Conservation (phyloP, 2,888 invertebrate species). For the Aporophyla nigra region DNA sequence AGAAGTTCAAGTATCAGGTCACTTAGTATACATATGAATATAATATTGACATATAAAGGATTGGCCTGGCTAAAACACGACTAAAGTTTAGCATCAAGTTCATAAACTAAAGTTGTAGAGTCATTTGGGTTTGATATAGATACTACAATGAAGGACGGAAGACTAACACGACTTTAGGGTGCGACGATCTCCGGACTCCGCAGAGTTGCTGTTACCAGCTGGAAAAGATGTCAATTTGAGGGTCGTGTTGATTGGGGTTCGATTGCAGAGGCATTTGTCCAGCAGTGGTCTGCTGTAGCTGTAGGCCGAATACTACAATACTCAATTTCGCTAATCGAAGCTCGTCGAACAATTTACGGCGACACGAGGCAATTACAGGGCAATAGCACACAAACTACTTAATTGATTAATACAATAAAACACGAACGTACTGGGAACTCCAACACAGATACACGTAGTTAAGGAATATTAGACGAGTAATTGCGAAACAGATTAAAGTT, state of each 20-base stretch:
- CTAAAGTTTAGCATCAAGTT: too few species aligned
- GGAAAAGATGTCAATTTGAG: not conserved
- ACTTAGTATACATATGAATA: too few species aligned
- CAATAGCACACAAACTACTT: not conserved
- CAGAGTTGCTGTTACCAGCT: not conserved
- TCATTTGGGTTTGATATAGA: not conserved
- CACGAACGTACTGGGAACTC: slow-evolving; percentile 16
- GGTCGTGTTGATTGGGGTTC: not conserved
- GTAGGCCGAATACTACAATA: not conserved
- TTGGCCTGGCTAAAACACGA: too few species aligned
- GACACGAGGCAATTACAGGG: not conserved
- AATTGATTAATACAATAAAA: not conserved
- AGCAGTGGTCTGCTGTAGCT: not conserved
- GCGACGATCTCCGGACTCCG: not conserved
- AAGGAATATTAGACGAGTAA: slow-evolving; percentile 27
- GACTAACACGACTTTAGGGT: not conserved
- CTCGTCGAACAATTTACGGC: not conserved
- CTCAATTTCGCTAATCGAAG: not conserved
- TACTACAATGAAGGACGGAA: not conserved
- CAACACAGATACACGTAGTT: slow-evolving; percentile 5
- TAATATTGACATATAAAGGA: not conserved
- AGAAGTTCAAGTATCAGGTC: not conserved
- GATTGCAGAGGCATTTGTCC: not conserved
- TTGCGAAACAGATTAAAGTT: slow-evolving; percentile 39
- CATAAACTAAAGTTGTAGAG: not conserved